Base-by-base conservation (phyloP, 1,140 invertebrate species). In the Amyelois transitella region DNA sequence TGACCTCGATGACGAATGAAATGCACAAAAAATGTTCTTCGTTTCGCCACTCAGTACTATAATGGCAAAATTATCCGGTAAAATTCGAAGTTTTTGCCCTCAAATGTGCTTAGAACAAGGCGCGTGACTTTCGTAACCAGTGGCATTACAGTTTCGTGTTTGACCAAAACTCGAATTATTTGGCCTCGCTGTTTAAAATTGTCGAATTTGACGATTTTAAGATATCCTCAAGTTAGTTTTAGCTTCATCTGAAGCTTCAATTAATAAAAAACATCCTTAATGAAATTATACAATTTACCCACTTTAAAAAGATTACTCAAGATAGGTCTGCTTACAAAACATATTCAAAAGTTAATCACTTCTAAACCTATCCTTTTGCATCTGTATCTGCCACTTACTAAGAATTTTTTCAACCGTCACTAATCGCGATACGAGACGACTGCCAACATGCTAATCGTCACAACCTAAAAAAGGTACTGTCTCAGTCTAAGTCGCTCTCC, bases 61-160 rank as follows among this genome's bases (percentile, higher is more conserved):
- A 53, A 55, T 53, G 50, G 47, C 61, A 60, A 58, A 69, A 71
- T 68, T 68, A 55, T 64, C 53, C 50, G 61, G 51, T 55, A 55
- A 67, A 67, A 62, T 74, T 67, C 55, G 65, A 57, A 50, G 65
- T 77, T 79, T 76, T 76, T 76, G 63, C 62, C 52, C 61, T 49
- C 72, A 64, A 78, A 69, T 78, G 76, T 81, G 73, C 8, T 76
- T 68, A 60, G 66, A 58, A 56, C 56, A 59, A 62, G 58, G 60
- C 60, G 59, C 70, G 72, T 72, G 72, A 68, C 68, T 78, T 74
- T 78, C 66, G 69, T 69, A 78, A 78, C 60, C 53, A 51, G 61
- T 66, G 70, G 67, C 72, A 72, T 72, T 74, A 73, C 70, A 60
- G 64, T 66, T 66, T 67, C 68, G 69, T 74, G 75, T 70, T 73